A percentile compares a stretch with the other conserved stretches of the same genome.
Evolutionary conservation across 2,797 vertebrate species (phyloP).

Genomic region (Poecilia wingei): DNA sequence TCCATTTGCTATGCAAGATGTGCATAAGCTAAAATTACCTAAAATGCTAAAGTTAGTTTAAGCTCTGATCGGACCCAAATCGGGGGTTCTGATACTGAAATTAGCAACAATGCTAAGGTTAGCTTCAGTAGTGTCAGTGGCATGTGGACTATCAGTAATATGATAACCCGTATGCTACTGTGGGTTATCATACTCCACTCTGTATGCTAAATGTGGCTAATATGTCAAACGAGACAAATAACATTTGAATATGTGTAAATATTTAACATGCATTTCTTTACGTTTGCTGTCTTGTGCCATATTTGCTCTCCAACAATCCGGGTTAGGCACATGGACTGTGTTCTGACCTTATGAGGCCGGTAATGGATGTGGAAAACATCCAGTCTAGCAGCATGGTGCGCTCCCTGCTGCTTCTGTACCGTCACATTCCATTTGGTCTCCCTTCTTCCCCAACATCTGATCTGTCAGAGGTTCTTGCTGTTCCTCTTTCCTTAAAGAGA

Average conservation of each 20-base stretch:
- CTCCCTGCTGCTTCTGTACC: conserved; percentile 6
- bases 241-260: not conserved
- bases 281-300: not conserved
- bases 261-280: not conserved
- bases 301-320: not conserved
- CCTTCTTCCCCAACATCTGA: conserved; percentile 14
- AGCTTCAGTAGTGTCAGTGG: no score
- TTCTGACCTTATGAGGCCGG: not conserved
- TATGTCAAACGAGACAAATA: not conserved
- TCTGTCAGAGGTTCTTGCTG: conserved; percentile 55
- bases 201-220: not conserved
- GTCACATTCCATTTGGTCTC: not conserved
- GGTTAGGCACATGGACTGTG: no score
- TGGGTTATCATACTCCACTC: no score
- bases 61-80: no score
- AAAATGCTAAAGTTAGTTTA: no score
- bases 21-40: no score
- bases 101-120: no score
- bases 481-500: conserved; percentile 24
- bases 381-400: not conserved
- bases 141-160: no score
- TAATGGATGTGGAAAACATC: conserved; percentile 22
- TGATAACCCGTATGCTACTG: no score
- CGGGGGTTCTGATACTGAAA: no score
- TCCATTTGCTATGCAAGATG: no score